Evolutionary conservation across 2,113 vertebrate species (phyloP).

Genomic region (Campylomormyrus tamandua): DNA sequence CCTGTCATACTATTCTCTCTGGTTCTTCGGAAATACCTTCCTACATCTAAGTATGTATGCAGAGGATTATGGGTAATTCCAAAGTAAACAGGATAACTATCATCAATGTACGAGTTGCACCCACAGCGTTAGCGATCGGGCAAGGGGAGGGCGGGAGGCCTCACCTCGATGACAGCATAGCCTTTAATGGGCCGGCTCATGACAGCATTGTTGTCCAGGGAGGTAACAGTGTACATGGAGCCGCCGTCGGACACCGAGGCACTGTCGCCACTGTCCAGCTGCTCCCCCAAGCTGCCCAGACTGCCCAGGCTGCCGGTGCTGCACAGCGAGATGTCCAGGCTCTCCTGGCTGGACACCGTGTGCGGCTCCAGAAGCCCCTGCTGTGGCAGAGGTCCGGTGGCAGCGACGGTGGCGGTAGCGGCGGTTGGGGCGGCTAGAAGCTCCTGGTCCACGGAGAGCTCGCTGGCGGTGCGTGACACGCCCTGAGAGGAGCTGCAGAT

Average conservation of each 20-base stretch:
- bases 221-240: constrained; percentile 79
- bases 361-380: constrained; percentile 71
- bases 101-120: not conserved
- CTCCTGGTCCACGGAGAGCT: constrained; percentile 78
- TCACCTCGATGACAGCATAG: constrained; percentile 85
- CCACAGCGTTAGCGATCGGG: not conserved
- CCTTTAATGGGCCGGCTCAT: constrained; percentile 81
- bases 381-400: constrained; percentile 53
- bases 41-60: not conserved
- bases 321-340: constrained; percentile 84
- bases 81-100: not conserved
- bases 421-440: constrained; percentile 58
- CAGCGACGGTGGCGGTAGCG: constrained; percentile 60
- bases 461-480: constrained; percentile 75
- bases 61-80: not conserved
- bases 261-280: constrained; percentile 72
- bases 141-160: not conserved
- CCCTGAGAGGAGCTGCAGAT: constrained; percentile 87
- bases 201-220: constrained; percentile 73
- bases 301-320: constrained; percentile 90
- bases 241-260: constrained; percentile 74
- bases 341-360: constrained; percentile 90
- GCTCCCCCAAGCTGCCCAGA: constrained; percentile 84
- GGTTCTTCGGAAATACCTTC: not conserved
- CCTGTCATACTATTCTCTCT: not conserved